A percentile compares a stretch with the other conserved stretches of the same genome.
These are phyloP conservation scores for Peromyscus attwateri DNA, from an alignment of 2,797 vertebrate genomes.

Conservation along the genomic window DNA sequence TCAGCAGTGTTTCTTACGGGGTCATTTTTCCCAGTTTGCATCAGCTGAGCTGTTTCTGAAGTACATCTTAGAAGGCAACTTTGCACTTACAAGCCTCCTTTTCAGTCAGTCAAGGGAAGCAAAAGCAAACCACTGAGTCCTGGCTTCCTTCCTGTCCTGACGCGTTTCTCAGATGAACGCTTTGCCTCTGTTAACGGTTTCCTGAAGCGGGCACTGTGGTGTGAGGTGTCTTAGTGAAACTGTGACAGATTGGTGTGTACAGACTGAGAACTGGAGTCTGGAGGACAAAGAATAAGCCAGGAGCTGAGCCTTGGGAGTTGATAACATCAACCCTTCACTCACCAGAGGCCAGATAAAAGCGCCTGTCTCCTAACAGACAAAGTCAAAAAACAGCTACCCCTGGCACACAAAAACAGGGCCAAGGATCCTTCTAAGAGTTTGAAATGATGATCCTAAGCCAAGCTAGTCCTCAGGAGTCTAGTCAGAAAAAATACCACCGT, in stretches of 20 bases:
- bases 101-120: not conserved
- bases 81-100: not conserved
- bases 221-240: not conserved
- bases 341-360: not conserved
- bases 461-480: not conserved
- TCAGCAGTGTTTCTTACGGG: not conserved
- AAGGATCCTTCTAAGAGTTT: not conserved
- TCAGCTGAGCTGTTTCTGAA: constrained; percentile 11
- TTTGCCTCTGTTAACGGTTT: not conserved
- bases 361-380: not conserved
- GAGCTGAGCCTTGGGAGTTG: not conserved
- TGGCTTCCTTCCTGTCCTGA: not conserved
- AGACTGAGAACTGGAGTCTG: not conserved
- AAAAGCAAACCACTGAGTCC: not conserved
- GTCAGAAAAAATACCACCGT: not conserved
- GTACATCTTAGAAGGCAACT: not conserved
- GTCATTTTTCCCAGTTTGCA: not conserved
- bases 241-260: not conserved
- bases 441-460: not conserved
- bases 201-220: not conserved
- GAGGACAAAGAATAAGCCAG: not conserved
- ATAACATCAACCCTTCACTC: not conserved
- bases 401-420: not conserved
- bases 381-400: not conserved
- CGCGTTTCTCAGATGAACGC: not conserved